Base-by-base conservation (phyloP, 2,888 invertebrate genomes). In the Pediacus dermestoides region DNA sequence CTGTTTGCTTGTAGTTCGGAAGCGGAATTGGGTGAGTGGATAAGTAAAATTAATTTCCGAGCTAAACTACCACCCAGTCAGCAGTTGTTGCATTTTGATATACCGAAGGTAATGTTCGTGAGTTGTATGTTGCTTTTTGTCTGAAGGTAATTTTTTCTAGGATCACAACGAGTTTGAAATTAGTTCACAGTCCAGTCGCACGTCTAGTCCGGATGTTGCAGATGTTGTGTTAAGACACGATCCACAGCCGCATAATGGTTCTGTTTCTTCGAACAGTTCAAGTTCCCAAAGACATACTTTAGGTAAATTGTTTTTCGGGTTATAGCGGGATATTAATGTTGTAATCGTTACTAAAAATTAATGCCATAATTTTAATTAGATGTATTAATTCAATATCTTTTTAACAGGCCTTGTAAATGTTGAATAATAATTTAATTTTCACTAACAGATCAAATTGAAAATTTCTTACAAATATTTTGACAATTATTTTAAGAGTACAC, bases 21-120 rank as follows among this genome's bases (percentile, higher is more conserved):
- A 35, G 80, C 78, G 1, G 82, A 85, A 38, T 82, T 92, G 84
- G 76, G 79, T 57, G 90, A 91, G 42, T 95, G 94, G 94, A 82
- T 91, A 9, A 84, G 85, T 61, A 94, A 93, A 73, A 83, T 97
- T 52, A 80, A 85, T 36, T 95, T 94, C 79, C 93, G 94, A 70
- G 95, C 97, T 8, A 78, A 80, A 58, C 74, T 95, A 46, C 90
- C 92, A 8, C 95, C 95, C 8, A 87, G 84, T 65, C 77, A 90
- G 62, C 93, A 93, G 67, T 74, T 93, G 18, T 75, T 90, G 34
- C 88, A 89, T 52, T 91, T 91, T 66, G 84, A 86, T 55, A 77
- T 69, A 30, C 61, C 63, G 18, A 70, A 66, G 61, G 70, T 68
- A 50, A 47, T 42, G 9, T 32, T 3, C 4, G 11, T 10, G 13